Evolutionary conservation across 2,888 invertebrate species (phyloP).

Genomic region (Anoplius nigerrimus): DNA sequence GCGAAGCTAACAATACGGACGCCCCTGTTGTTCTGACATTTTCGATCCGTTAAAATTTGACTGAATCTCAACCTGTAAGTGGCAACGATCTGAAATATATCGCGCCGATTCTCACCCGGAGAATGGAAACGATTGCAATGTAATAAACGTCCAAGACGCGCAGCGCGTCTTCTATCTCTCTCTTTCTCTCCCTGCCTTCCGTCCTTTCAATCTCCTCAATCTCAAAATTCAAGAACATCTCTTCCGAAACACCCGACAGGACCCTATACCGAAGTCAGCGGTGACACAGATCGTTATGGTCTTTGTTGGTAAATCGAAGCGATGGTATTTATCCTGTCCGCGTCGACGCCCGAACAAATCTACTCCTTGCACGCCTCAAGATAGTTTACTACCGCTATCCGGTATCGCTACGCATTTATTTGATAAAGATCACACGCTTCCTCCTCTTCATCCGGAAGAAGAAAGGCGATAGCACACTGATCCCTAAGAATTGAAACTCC

Average conservation of each 20-base stretch:
- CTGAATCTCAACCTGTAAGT: conserved; percentile 14
- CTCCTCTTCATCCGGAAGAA: too few relatives aligned
- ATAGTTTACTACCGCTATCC: conserved; percentile 4
- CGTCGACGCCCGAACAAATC: conserved; percentile 20
- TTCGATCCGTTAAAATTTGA: conserved; percentile 29
- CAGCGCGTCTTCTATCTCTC: too few relatives aligned
- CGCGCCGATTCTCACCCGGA: conserved; percentile 23
- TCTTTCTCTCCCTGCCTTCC: too few relatives aligned
- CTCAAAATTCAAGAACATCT: conserved; percentile 16
- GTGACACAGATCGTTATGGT: conserved; percentile 31
- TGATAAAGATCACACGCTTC: conserved; percentile 24
- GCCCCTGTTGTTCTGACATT: conserved; percentile 42
- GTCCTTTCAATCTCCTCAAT: too few relatives aligned
- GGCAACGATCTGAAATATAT: conserved; percentile 13
- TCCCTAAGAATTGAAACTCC: too few relatives aligned
- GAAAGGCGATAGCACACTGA: too few relatives aligned
- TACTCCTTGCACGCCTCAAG: conserved; percentile 11
- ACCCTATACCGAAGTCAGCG: conserved; percentile 19
- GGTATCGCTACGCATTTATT: conserved; percentile 19
- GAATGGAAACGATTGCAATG: conserved; percentile 20
- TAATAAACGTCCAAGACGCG: conserved; percentile 8
- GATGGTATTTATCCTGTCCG: conserved; percentile 24
- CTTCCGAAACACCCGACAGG: conserved; percentile 27
- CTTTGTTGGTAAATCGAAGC: conserved; percentile 36
- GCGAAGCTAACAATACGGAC: conserved; percentile 32